Conservation (phyloP, 2,113 vertebrate species). For the Lepus europaeus region DNA sequence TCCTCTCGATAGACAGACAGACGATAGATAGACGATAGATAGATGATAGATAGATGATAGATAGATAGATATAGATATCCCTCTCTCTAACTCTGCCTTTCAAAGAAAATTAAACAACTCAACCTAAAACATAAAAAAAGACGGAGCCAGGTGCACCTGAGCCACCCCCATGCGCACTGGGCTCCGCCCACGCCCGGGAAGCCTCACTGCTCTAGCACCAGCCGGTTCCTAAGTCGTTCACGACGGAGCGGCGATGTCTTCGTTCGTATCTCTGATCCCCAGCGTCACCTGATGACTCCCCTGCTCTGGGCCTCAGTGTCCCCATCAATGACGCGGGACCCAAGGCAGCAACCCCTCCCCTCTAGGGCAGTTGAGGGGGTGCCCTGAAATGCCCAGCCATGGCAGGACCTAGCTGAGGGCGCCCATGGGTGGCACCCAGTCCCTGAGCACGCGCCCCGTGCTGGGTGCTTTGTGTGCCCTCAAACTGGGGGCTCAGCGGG, state of each 20-base stretch:
- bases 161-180: not conserved
- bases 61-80: too few species aligned
- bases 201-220: too few species aligned
- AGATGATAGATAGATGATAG: too few species aligned
- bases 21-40: too few species aligned
- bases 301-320: slow-evolving; percentile 23
- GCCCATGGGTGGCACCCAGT: not conserved
- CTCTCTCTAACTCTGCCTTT: too few species aligned
- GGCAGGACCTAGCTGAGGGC: not conserved
- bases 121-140: too few species aligned
- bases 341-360: not conserved
- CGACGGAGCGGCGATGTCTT: not conserved
- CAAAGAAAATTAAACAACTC: too few species aligned
- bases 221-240: not conserved
- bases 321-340: not conserved
- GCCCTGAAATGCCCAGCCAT: not conserved
- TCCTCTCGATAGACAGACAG: too few species aligned
- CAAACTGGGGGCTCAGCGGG: not conserved
- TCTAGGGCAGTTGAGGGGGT: not conserved
- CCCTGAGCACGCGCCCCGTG: not conserved
- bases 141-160: too few species aligned
- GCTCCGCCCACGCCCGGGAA: not conserved
- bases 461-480: not conserved
- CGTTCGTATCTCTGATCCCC: not conserved
- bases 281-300: not conserved